These are phyloP conservation scores for Thamnaconus septentrionalis DNA, from an alignment of 2,113 vertebrate genomes.

Conservation along the genomic window DNA sequence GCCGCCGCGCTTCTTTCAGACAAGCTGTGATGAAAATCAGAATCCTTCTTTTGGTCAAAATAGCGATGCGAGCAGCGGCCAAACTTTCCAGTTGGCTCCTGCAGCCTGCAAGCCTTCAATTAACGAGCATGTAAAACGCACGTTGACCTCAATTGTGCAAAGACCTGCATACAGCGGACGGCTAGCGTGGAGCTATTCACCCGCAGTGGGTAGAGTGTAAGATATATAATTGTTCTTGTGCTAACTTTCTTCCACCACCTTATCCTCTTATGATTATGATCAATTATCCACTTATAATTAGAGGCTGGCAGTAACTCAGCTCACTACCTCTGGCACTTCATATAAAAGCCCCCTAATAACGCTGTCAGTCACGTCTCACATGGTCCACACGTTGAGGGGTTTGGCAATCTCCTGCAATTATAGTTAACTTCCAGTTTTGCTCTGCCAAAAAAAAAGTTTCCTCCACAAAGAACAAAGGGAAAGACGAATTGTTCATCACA, in stretches of 20 bases:
- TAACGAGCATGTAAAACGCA: no score
- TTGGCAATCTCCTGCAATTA: constrained; percentile 33
- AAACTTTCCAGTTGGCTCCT: no score
- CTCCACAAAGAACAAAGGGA: background rate
- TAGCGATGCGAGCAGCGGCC: no score
- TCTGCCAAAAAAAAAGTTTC: background rate
- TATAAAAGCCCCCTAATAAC: constrained; percentile 67
- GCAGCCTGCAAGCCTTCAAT: no score
- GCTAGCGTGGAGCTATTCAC: constrained; percentile 37
- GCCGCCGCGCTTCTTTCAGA: no score
- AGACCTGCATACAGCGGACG: no score
- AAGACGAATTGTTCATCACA: background rate
- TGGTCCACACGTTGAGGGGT: constrained; percentile 30
- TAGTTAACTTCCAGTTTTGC: background rate
- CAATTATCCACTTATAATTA: constrained; percentile 72
- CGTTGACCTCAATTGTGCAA: no score
- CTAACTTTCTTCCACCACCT: constrained; percentile 55
- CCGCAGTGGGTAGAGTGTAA: constrained; percentile 49
- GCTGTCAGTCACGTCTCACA: constrained; percentile 63
- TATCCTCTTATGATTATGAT: constrained; percentile 68
- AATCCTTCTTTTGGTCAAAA: no score
- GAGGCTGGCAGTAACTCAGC: constrained; percentile 62
- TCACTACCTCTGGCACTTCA: constrained; percentile 55
- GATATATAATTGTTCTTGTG: constrained; percentile 60
- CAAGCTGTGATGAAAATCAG: no score